These are phyloP conservation scores for Lasioglossum malachurum DNA, from an alignment of 2,888 invertebrate genomes.

Conservation along the genomic window DNA sequence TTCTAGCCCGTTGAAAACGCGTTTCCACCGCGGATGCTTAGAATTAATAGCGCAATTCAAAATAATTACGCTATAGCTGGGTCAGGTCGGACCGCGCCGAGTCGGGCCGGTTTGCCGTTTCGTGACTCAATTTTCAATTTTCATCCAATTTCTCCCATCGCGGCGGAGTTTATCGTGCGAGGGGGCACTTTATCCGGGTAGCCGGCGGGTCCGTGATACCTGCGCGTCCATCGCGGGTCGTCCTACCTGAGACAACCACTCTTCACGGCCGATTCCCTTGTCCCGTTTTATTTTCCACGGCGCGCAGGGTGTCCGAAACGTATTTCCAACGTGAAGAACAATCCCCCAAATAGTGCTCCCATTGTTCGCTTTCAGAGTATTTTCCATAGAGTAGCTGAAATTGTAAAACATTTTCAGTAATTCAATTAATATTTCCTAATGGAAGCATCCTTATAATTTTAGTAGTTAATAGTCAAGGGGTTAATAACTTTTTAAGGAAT, in stretches of 20 bases:
- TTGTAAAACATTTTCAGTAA: not conserved
- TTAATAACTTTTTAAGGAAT: not conserved
- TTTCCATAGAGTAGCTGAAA: not conserved
- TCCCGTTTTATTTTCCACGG: constrained; percentile 23
- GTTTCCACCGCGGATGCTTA: not conserved
- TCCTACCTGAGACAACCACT: not conserved
- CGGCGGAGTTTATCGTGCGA: constrained; percentile 32
- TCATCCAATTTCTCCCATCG: constrained; percentile 46
- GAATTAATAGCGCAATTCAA: constrained; percentile 31
- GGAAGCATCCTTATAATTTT: not conserved
- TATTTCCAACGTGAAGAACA: not conserved
- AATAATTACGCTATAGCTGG: constrained; percentile 44
- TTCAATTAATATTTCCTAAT: too few relatives aligned
- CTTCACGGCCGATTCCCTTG: constrained; percentile 1
- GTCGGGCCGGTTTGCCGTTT: not conserved
- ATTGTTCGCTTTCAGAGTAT: not conserved
- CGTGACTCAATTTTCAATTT: constrained; percentile 59
- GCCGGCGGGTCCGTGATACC: constrained; percentile 30
- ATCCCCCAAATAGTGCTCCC: not conserved
- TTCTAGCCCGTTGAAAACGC: not conserved
- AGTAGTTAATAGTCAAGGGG: not conserved
- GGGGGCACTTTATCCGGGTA: constrained; percentile 16
- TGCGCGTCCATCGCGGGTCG: constrained; percentile 34
- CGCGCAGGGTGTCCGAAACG: not conserved
- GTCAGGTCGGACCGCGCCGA: not conserved